Percentiles rank a stretch among this genome's conserved stretches.
Conservation (phyloP, 2,888 invertebrate species). For the Eristalis intricaria region DNA sequence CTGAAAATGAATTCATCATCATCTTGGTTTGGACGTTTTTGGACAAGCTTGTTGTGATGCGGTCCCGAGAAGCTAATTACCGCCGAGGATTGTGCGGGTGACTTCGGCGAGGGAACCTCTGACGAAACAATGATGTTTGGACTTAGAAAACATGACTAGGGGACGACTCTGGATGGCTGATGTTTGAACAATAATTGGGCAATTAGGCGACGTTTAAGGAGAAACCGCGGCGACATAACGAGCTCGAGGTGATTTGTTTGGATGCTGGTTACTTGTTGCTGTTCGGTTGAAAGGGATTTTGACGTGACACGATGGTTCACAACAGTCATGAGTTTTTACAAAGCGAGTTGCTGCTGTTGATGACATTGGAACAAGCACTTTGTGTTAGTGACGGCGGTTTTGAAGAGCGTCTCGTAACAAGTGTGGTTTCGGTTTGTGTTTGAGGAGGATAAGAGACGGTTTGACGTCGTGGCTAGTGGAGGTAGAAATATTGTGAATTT, state of each 20-base stretch:
- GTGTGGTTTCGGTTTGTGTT: neutral
- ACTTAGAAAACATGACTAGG: slow-evolving; percentile 6
- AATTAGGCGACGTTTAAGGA: slow-evolving; percentile 68
- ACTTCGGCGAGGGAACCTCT: neutral
- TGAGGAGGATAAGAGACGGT: neutral
- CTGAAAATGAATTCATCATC: slow-evolving; percentile 68
- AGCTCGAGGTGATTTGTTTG: slow-evolving; percentile 68
- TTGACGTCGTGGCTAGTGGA: neutral
- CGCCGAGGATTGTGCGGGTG: slow-evolving; percentile 57
- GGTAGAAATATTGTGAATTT: neutral
- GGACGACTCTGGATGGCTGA: slow-evolving; percentile 23
- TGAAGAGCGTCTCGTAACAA: neutral
- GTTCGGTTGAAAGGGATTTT: neutral
- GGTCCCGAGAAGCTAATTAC: slow-evolving; percentile 62
- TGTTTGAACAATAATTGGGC: slow-evolving; percentile 67
- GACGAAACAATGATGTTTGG: slow-evolving; percentile 28
- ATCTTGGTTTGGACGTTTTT: slow-evolving; percentile 47
- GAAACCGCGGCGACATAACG: slow-evolving; percentile 60
- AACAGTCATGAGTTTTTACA: neutral
- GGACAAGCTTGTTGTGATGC: slow-evolving; percentile 26
- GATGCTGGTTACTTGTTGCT: slow-evolving; percentile 17
- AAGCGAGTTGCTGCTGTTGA: neutral
- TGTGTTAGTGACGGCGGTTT: neutral
- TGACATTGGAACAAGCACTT: neutral
- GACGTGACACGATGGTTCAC: neutral